Percentiles rank a stretch among this genome's conserved stretches.
Conservation (phyloP, 2,113 vertebrate genomes). For the Zootoca vivipara region DNA sequence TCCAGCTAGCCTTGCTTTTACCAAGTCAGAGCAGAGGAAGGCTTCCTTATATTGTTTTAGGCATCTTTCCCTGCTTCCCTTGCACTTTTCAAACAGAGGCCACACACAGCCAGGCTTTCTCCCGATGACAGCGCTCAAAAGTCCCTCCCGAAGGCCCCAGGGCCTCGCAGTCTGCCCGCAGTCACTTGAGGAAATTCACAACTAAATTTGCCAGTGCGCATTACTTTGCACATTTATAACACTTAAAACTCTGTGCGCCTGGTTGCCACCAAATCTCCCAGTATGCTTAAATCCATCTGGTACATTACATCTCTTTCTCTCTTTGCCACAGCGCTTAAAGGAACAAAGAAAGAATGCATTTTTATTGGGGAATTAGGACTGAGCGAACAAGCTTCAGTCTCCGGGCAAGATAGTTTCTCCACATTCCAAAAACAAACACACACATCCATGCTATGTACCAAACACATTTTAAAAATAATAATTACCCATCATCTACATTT, state of each 20-base stretch:
- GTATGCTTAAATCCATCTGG: background rate
- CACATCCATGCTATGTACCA: background rate
- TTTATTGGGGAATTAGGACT: rapidly evolving
- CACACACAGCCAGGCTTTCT: background rate
- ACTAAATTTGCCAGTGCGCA: rapidly evolving
- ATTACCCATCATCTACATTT: too few species aligned
- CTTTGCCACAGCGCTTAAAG: rapidly evolving
- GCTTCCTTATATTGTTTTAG: background rate
- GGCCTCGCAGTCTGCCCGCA: too few species aligned
- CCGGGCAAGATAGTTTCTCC: background rate
- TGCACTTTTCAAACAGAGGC: rapidly evolving
- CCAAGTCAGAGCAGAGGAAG: background rate
- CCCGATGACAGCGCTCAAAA: too few species aligned
- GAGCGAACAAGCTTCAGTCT: background rate
- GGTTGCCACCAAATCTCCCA: rapidly evolving
- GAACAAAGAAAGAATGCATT: background rate
- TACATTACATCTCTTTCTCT: background rate
- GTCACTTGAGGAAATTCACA: background rate
- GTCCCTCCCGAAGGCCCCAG: rapidly evolving
- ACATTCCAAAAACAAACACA: background rate
- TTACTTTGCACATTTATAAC: rapidly evolving
- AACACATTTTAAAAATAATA: background rate
- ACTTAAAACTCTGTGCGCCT: background rate
- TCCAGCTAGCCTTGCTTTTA: background rate
- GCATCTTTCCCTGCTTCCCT: background rate